Evolutionary conservation across 2,797 vertebrate genomes (phyloP), one percentile per base, ranked within the genome.

Genomic region (Peromyscus eremicus): DNA sequence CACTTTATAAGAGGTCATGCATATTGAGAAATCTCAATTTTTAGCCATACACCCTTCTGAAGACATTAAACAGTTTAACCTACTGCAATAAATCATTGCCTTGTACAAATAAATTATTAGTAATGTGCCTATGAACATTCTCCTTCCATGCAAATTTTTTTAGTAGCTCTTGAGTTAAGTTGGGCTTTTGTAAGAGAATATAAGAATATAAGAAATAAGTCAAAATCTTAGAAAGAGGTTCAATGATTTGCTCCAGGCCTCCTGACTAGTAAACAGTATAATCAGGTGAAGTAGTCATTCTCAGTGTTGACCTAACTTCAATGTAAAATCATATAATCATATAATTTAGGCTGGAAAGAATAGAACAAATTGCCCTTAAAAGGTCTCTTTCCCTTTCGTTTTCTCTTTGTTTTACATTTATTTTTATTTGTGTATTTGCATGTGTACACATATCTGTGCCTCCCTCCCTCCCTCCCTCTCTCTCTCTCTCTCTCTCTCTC

Each of bases 1-100:
- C 93, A 79, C 88, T 98, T 97, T 97, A 73, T 49, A 57, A 98
- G 98, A 98, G 83, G 95, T 97, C 91, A 27, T 66, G 60, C n/a
- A 84, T 86, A 96, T 87, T 95, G 89, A 81, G 98, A 95, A 98
- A 96, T 94, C 95, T 94, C 37, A 97, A 91, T 84, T 97, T 87
- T 96, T 97, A 87, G 0, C 3, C 85, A 85, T n/a, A 57, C 46
- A 11, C 2, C 14, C 73, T 97, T 89, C 86, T 95, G 43, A 94
- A 94, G 89, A 23, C 46, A 57, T 88, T 55, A 90, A 95, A 75
- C 94, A 97, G 75, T 96, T 95, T 85, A 43, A 83, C 76, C 75
- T 82, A 34, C 34, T 80, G 73, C 84, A 97, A 75, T 92, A 96
- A 96, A 95, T 73, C 93, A 90, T 9, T 49, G 19, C 40, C 62